Conservation (phyloP, 2,113 vertebrate genomes). For the Platysternon megacephalum region DNA sequence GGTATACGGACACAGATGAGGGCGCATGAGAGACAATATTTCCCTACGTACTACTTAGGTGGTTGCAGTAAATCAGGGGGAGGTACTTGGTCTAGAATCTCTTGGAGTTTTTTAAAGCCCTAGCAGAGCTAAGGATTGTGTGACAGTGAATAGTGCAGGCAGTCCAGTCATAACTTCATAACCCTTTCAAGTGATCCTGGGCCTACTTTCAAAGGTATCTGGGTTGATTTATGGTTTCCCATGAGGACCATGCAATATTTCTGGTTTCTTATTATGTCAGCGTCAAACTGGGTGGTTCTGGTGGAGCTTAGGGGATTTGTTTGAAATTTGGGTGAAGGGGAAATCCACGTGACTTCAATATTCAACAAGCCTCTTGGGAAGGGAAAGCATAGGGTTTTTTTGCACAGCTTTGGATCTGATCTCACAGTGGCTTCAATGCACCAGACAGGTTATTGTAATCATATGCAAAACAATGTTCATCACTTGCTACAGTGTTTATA, state of each 20-base stretch:
- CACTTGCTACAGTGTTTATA: background rate
- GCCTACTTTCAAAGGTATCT: slow-evolving; percentile 19
- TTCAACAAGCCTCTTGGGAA: background rate
- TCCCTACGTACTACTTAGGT: slow-evolving; percentile 3
- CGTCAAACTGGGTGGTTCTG: background rate
- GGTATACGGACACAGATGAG: background rate
- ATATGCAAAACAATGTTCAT: background rate
- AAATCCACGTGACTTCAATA: background rate
- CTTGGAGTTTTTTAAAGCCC: slow-evolving; percentile 39
- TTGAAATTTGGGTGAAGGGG: background rate
- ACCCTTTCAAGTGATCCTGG: slow-evolving; percentile 42
- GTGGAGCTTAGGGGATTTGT: background rate
- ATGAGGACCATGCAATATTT: slow-evolving; percentile 11
- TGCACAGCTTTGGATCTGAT: background rate
- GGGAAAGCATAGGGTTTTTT: background rate
- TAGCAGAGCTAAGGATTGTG: slow-evolving; percentile 38
- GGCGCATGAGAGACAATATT: background rate
- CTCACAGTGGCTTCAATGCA: background rate
- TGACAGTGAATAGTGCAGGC: slow-evolving; percentile 22
- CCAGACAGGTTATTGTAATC: background rate
- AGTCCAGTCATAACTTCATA: slow-evolving; percentile 38
- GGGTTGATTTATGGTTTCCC: slow-evolving; percentile 26
- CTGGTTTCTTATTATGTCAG: slow-evolving; percentile 2
- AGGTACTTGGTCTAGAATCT: slow-evolving; percentile 46
- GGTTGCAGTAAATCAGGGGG: slow-evolving; percentile 24